Conservation (phyloP, 92 coral and sea anemone species). For the Epizoanthus fatuus region DNA sequence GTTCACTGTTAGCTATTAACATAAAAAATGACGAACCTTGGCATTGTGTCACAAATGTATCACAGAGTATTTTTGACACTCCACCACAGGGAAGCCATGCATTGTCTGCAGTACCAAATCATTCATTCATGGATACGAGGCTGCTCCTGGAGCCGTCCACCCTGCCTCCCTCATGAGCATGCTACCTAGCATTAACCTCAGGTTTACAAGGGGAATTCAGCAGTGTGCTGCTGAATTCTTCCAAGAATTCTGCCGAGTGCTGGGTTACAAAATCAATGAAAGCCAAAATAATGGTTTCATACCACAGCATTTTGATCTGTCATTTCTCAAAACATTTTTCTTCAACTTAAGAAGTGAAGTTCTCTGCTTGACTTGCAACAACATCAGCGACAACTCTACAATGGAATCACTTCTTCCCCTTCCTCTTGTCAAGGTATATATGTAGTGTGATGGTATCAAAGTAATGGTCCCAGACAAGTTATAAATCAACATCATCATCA, state of each 20-base stretch:
- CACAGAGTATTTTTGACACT: too few species aligned
- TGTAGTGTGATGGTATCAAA: too few species aligned
- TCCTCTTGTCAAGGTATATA: not conserved
- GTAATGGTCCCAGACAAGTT: too few species aligned
- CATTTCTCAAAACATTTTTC: slow-evolving; percentile 40
- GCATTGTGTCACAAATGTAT: too few species aligned
- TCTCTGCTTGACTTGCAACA: slow-evolving; percentile 21
- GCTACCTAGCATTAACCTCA: slow-evolving; percentile 46
- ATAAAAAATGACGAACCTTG: too few species aligned
- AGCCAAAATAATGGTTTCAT: slow-evolving; percentile 40
- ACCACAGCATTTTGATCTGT: slow-evolving; percentile 26
- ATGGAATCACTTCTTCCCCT: slow-evolving; percentile 14
- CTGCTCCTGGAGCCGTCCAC: slow-evolving; percentile 31
- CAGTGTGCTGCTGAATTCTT: slow-evolving; percentile 78
- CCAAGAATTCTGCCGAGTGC: slow-evolving; percentile 48
- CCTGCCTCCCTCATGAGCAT: not conserved
- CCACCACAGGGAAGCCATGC: slow-evolving; percentile 25
- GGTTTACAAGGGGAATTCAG: slow-evolving; percentile 56
- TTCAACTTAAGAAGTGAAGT: slow-evolving; percentile 36
- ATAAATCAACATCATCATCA: too few species aligned
- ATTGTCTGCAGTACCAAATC: slow-evolving; percentile 3
- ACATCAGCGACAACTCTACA: not conserved
- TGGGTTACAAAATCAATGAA: slow-evolving; percentile 25
- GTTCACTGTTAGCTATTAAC: too few species aligned
- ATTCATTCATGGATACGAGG: not conserved